Base-by-base conservation (phyloP, 1,140 invertebrate genomes). In the Anastrepha obliqua region DNA sequence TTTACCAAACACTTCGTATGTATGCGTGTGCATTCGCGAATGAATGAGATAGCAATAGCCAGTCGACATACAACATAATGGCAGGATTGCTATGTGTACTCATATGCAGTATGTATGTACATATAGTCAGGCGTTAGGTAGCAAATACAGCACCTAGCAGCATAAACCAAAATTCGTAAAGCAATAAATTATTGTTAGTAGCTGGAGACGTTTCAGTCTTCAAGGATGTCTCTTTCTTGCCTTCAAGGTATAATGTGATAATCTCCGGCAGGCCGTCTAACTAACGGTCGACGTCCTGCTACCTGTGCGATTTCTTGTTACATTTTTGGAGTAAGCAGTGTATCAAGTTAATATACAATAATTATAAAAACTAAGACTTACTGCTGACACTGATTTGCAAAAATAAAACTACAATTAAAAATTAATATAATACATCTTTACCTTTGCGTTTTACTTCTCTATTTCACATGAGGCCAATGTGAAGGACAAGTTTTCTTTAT, bases 1-100 rank as follows among this genome's bases (percentile, higher is more conserved):
- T 81, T 55, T 81, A 81, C 55, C n/a, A n/a, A 55, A 62, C n/a
- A 62, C 4, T 62, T n/a, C 15, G 6, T n/a, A 1, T 62, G 60
- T 62, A 62, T 62, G 60, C 60, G 60, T 62, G 60, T 62, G n/a
- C 13, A 62, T 13, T 62, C 15, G 60, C n/a, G 60, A 29, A 15
- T n/a, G 47, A 81, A 20, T 13, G 74, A 81, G 51, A 81, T 81
- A 81, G 74, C 74, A 81, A 55, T 81, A 81, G 74, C 5, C 39
- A 6, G 15, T 5, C n/a, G 3, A 17, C n/a, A 62, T 62, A 11
- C n/a, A 81, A 17, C 74, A 81, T 81, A 81, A 81, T 81, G 74
- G 47, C 47, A 81, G 74, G 74, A 81, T 55, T 81, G 42, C 17
- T 55, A 51, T 11, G 47, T 11, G 20, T 62, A 62, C 60, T 17